phyloP scores from a whole-genome alignment of 1,140 invertebrate genomes.

The Lepidurus apus region DNA sequence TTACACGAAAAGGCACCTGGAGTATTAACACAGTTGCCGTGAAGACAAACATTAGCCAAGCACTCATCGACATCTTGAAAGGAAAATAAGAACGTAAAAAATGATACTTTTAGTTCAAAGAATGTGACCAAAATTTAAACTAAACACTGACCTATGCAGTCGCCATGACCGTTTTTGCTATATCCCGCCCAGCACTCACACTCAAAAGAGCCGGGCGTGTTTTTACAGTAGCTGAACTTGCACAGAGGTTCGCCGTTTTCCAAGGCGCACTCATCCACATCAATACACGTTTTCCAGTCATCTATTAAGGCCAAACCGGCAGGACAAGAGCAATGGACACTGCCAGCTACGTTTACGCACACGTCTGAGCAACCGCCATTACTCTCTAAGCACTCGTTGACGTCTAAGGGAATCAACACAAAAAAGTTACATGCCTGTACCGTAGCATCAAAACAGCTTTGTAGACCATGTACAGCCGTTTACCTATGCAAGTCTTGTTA shows the following conservation, averaged over 20 bases:
- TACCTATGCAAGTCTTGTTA: constrained; percentile 42
- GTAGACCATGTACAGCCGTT: constrained; percentile 44
- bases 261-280: constrained; percentile 50
- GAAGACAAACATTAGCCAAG: constrained; percentile 44
- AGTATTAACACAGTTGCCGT: constrained; percentile 48
- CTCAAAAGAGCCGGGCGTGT: constrained; percentile 52
- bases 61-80: constrained; percentile 65
- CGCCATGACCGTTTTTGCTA: constrained; percentile 58
- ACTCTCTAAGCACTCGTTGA: constrained; percentile 70
- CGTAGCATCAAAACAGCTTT: too few relatives aligned
- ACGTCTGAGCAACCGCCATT: constrained; percentile 69
- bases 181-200: constrained; percentile 45
- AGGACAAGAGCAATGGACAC: constrained; percentile 46
- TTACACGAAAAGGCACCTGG: constrained; percentile 52
- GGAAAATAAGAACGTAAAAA: neutral
- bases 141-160: constrained; percentile 53
- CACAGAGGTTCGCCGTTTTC: constrained; percentile 45
- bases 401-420: constrained; percentile 50
- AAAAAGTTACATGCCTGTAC: constrained; percentile 25
- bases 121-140: neutral
- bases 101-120: neutral
- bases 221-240: constrained; percentile 61
- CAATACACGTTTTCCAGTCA: constrained; percentile 53
- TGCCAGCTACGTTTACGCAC: constrained; percentile 75
- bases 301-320: constrained; percentile 44